These are phyloP conservation scores for Oceanodroma leucorhoa DNA, from an alignment of 2,797 vertebrate species.

Conservation along the genomic window DNA sequence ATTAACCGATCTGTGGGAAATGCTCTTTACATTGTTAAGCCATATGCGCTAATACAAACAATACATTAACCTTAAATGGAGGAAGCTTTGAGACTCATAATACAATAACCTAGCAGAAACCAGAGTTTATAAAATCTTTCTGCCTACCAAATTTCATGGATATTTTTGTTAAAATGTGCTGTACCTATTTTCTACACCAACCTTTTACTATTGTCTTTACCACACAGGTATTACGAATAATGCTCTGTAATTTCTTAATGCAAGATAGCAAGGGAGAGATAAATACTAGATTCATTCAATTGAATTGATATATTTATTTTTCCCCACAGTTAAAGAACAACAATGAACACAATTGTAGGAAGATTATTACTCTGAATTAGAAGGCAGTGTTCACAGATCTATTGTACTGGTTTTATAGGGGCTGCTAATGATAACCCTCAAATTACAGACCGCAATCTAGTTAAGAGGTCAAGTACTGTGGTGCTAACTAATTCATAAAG, in stretches of 20 bases:
- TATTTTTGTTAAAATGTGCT: slow-evolving; percentile 15
- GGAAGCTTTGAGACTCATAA: slow-evolving; percentile 13
- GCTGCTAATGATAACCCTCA: neutral
- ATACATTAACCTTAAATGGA: slow-evolving; percentile 45
- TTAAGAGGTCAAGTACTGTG: neutral
- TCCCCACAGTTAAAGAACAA: neutral
- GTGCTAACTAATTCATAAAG: neutral
- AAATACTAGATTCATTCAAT: neutral
- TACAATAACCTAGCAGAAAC: slow-evolving; percentile 12
- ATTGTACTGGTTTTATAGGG: neutral
- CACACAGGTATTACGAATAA: neutral
- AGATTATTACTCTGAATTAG: neutral
- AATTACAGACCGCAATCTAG: neutral
- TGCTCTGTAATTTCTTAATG: neutral
- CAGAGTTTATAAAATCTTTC: neutral
- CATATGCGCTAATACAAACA: slow-evolving; percentile 24
- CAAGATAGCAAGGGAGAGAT: neutral
- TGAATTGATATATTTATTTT: neutral
- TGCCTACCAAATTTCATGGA: neutral
- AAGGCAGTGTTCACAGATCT: neutral
- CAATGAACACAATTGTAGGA: neutral
- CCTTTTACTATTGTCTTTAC: neutral
- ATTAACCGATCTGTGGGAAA: slow-evolving; percentile 62
- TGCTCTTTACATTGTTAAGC: slow-evolving; percentile 32
- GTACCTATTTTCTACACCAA: neutral